phyloP scores from a whole-genome alignment of 2,113 vertebrate genomes.

The Casuarius casuarius region DNA sequence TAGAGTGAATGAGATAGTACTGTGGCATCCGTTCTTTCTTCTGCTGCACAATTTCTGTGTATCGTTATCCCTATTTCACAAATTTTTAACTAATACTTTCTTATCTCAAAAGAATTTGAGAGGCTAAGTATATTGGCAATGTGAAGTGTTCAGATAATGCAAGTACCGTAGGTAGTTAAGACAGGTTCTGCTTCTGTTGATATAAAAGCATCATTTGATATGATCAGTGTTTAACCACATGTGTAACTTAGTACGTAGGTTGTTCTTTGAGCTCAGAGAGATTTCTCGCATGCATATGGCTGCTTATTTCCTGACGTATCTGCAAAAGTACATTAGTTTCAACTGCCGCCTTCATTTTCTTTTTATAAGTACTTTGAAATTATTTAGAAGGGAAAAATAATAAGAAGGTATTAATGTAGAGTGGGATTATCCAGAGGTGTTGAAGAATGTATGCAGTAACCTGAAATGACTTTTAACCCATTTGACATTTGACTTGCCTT shows the following conservation, averaged over 20 bases:
- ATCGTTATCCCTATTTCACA: not conserved
- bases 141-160: not conserved
- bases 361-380: not conserved
- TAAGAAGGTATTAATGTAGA: not conserved
- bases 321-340: not conserved
- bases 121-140: not conserved
- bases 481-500: slow-evolving; percentile 42
- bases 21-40: not conserved
- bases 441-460: slow-evolving; percentile 7
- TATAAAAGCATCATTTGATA: not conserved
- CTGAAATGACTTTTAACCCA: slow-evolving; percentile 53
- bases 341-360: not conserved
- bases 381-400: not conserved
- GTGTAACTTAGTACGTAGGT: not conserved
- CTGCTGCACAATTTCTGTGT: not conserved
- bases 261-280: not conserved
- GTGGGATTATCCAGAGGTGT: not conserved
- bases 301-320: not conserved
- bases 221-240: not conserved
- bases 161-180: not conserved
- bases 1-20: not conserved
- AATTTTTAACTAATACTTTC: not conserved
- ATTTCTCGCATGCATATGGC: accelerated
- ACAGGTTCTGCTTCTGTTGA: not conserved
- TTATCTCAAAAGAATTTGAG: not conserved